Conservation (phyloP, 2,888 invertebrate species). For the Diarsia rubi region DNA sequence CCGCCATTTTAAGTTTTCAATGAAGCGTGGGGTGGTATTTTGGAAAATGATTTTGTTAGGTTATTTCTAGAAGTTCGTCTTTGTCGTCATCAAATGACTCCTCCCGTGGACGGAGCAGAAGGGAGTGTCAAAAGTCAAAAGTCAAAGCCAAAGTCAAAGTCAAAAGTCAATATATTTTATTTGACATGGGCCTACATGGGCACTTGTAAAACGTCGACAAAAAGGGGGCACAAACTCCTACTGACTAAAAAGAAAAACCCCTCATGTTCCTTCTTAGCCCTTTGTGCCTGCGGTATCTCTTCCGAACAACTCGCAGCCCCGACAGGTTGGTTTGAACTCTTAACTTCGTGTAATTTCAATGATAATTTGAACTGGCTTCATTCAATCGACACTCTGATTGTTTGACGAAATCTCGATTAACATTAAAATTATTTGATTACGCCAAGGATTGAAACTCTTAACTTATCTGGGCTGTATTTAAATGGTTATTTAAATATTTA, state of each 20-base stretch:
- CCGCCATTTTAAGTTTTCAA: slow-evolving; percentile 51
- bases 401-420: slow-evolving; percentile 50
- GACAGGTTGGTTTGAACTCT: not conserved
- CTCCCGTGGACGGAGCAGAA: too few species aligned
- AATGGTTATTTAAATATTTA: slow-evolving; percentile 10
- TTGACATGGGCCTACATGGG: too few species aligned
- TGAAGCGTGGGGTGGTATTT: slow-evolving; percentile 45
- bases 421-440: slow-evolving; percentile 53
- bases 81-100: not conserved
- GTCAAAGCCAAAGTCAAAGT: too few species aligned
- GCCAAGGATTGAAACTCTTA: slow-evolving; percentile 39
- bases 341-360: slow-evolving; percentile 42
- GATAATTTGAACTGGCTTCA: slow-evolving; percentile 44
- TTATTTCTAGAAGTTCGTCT: slow-evolving; percentile 6
- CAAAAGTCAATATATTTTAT: too few species aligned
- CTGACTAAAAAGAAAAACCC: too few species aligned
- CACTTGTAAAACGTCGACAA: too few species aligned
- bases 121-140: too few species aligned
- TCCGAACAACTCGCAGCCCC: too few species aligned
- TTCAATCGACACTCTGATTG: slow-evolving; percentile 45
- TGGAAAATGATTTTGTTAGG: slow-evolving; percentile 5
- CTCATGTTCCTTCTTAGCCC: too few species aligned
- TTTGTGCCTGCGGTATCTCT: too few species aligned
- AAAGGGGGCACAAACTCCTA: too few species aligned
- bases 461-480: slow-evolving; percentile 31